These are phyloP conservation scores for Microcebus lehilahytsara DNA, from an alignment of 2,113 vertebrate species.

Conservation along the genomic window DNA sequence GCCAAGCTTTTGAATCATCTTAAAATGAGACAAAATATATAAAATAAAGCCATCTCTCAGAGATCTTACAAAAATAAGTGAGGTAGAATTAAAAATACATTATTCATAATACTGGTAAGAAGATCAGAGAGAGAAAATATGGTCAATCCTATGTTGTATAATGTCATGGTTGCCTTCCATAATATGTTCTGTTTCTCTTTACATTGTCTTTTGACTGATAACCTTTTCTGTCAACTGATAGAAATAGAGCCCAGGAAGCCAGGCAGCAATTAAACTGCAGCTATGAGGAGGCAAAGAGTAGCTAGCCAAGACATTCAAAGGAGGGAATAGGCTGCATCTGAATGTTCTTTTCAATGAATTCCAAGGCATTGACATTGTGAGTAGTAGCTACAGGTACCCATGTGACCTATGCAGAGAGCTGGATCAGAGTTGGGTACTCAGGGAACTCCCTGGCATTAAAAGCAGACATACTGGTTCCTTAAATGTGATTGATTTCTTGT, in stretches of 20 bases:
- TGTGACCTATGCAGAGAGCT: neutral
- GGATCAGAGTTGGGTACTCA: neutral
- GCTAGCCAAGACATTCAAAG: neutral
- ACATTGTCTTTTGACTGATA: neutral
- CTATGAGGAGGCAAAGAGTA: constrained; percentile 2
- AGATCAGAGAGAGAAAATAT: neutral
- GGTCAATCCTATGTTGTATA: neutral
- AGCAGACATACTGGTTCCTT: constrained; percentile 57
- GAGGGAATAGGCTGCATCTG: neutral
- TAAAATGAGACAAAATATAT: neutral
- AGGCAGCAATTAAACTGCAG: neutral
- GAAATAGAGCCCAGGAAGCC: neutral
- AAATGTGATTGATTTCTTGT: constrained; percentile 72
- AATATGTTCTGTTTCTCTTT: neutral
- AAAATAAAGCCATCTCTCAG: neutral
- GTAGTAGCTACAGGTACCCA: neutral
- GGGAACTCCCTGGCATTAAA: constrained; percentile 37
- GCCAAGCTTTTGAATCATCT: neutral
- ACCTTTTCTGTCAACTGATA: constrained; percentile 3
- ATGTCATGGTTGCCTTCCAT: neutral
- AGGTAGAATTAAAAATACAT: neutral
- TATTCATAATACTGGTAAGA: neutral
- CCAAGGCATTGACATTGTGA: neutral
- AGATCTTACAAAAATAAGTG: neutral
- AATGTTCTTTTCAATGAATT: neutral